These are phyloP conservation scores for Machimus rusticus DNA, from an alignment of 2,888 invertebrate species.

Conservation along the genomic window DNA sequence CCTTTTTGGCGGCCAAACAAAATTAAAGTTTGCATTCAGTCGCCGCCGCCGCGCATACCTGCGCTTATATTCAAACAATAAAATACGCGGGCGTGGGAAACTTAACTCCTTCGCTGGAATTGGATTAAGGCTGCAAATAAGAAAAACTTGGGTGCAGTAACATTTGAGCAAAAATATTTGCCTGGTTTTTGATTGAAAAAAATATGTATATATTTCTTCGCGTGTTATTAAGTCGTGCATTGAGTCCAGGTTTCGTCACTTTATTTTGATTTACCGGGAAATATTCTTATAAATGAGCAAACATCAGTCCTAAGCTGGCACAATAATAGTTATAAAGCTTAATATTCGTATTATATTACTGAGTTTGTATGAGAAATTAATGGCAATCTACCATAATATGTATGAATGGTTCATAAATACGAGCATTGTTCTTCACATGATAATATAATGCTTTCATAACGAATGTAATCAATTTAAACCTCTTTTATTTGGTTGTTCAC, in stretches of 20 bases:
- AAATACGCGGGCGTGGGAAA: slow-evolving; percentile 14
- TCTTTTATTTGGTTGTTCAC: too few relatives aligned
- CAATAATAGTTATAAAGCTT: not conserved
- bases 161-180: not conserved
- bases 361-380: not conserved
- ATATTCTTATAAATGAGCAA: not conserved
- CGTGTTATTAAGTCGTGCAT: not conserved
- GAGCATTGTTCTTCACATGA: not conserved
- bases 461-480: too few relatives aligned
- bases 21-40: slow-evolving; percentile 10
- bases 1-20: slow-evolving; percentile 11
- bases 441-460: not conserved
- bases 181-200: not conserved
- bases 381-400: not conserved
- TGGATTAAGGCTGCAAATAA: not conserved
- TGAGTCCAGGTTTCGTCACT: not conserved
- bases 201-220: not conserved
- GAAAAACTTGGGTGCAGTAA: not conserved
- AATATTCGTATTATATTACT: not conserved
- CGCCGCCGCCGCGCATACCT: not conserved
- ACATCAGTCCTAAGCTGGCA: not conserved
- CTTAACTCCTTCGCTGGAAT: not conserved
- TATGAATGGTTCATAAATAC: not conserved
- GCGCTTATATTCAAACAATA: not conserved
- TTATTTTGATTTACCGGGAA: not conserved